Base-by-base conservation (phyloP, 1,140 invertebrate genomes). In the Rhagoletis pomonella region DNA sequence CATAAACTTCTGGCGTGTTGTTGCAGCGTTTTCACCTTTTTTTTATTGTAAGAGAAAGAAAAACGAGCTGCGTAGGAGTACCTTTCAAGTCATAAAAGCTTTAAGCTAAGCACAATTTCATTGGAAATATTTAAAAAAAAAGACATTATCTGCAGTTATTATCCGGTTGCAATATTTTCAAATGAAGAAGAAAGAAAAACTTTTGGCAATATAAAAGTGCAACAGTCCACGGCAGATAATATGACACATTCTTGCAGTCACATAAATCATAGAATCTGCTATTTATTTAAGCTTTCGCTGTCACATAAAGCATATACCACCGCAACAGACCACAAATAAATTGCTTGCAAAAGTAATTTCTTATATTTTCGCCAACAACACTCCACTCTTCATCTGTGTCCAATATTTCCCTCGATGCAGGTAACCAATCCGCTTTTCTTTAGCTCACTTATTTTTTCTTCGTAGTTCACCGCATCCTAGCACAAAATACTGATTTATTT, bases 221-320 rank as follows among this genome's bases (percentile, higher is more conserved):
- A 29, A 29, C 29, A 29, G 29, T 29, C 29, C 50, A 55, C 50
- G 10, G 50, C 50, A 2, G 5, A 62, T n/a, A 62, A 62, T 59
- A 59, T 44, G 67, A 6, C 67, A 47, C 67, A 14, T 6, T 73
- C 67, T 17, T 73, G 39, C 42, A 47, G 4, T 44, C 42, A 6
- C 42, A 73, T 73, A 73, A 73, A 73, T 73, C 67, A 73, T 73
- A 47, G 39, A 47, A 44, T 47, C 44, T 47, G 67, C 14, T 73
- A 73, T 73, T 47, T 73, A 73, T 73, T 73, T 73, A 47, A 47
- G 42, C 12, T 12, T 73, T 44, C 42, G 42, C 67, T 44, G 42
- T 47, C 67, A n/a, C 67, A 73, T 44, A 73, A 73, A 47, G 39
- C 64, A 29, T 19, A 29, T 19, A 29, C 64, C 64, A 65, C 64